Percentiles rank a stretch among this genome's conserved stretches.
Evolutionary conservation across 2,797 vertebrate species (phyloP).

Genomic region (Anguilla obscura): DNA sequence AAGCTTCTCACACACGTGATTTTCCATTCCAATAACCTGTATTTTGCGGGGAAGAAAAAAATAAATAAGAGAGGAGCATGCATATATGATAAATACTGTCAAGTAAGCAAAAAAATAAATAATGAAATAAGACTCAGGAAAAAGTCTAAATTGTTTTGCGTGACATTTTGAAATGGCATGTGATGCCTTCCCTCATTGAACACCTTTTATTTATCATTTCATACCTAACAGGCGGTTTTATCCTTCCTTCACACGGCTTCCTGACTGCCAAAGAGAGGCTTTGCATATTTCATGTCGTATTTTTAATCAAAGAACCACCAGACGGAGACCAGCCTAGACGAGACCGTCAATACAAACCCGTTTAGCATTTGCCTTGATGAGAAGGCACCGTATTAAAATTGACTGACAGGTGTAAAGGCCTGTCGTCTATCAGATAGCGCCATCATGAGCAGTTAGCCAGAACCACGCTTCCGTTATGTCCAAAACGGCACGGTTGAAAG

Average conservation of each 20-base stretch:
- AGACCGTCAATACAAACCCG: neutral
- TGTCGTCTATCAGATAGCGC: no score
- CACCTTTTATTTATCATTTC: slow-evolving; percentile 72
- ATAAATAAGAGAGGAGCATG: slow-evolving; percentile 76
- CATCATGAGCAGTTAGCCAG: neutral
- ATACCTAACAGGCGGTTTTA: slow-evolving; percentile 43
- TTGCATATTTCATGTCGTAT: neutral
- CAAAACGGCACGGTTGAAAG: slow-evolving; percentile 31
- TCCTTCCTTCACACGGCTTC: neutral
- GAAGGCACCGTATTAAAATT: neutral
- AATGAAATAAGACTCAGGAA: slow-evolving; percentile 68
- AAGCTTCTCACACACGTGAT: slow-evolving; percentile 87
- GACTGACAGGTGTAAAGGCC: slow-evolving; percentile 3
- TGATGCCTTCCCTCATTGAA: slow-evolving; percentile 72
- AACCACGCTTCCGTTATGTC: neutral
- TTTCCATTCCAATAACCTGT: slow-evolving; percentile 99
- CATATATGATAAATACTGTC: slow-evolving; percentile 99
- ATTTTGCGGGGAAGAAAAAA: slow-evolving; percentile 75
- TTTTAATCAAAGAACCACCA: neutral
- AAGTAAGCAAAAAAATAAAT: slow-evolving; percentile 96
- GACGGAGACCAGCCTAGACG: neutral
- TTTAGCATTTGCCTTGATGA: slow-evolving; percentile 22
- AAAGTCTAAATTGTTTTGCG: slow-evolving; percentile 93
- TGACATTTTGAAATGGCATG: slow-evolving; percentile 92
- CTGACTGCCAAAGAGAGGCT: neutral